Conservation (phyloP, 1,140 invertebrate genomes). For the Lucilia cuprina region DNA sequence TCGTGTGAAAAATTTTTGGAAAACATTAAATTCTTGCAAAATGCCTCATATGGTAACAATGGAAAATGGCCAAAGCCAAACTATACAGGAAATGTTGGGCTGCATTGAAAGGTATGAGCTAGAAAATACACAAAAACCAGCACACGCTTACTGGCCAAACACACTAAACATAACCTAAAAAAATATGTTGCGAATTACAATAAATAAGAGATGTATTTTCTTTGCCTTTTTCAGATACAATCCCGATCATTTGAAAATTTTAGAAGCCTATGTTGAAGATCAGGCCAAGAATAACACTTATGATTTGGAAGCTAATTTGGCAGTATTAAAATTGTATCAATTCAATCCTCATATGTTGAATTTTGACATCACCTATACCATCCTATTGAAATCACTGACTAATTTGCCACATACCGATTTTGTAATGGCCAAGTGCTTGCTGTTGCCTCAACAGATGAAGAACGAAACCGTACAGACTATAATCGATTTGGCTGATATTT, state of each 20-base stretch:
- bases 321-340: constrained; percentile 90
- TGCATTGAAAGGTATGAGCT: constrained; percentile 74
- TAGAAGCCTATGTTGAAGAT: constrained; percentile 92
- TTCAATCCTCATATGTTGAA: constrained; percentile 92
- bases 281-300: constrained; percentile 94
- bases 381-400: constrained; percentile 92
- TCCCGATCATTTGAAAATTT: constrained; percentile 86
- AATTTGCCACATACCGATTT: constrained; percentile 98
- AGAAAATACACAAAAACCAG: neutral
- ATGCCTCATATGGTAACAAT: constrained; percentile 64
- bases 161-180: constrained; percentile 47
- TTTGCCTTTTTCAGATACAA: constrained; percentile 77
- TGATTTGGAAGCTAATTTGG: constrained; percentile 95
- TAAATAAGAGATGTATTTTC: neutral
- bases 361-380: constrained; percentile 78
- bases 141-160: neutral
- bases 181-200: neutral
- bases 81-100: constrained; percentile 73
- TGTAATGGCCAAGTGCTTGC: constrained; percentile 93
- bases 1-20: neutral
- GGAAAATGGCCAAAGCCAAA: constrained; percentile 74
- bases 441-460: constrained; percentile 83
- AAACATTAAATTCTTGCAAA: neutral
- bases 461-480: constrained; percentile 86
- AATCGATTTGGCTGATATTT: constrained; percentile 85